Conservation (phyloP, 2,797 vertebrate genomes). For the Halcyon leucocephala region DNA sequence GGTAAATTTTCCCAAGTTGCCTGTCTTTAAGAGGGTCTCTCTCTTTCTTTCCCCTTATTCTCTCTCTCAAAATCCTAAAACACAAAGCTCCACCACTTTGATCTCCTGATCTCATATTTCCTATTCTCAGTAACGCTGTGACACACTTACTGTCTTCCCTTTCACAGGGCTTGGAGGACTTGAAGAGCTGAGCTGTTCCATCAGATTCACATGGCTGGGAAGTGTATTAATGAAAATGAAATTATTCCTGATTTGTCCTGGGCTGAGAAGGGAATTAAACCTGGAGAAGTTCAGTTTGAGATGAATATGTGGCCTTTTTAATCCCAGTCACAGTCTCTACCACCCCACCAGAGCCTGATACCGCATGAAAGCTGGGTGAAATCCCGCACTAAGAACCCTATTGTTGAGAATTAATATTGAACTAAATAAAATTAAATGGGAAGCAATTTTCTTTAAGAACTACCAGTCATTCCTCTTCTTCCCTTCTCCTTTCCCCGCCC, state of each 20-base stretch:
- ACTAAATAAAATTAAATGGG: background rate
- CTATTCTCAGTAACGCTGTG: background rate
- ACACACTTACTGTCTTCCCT: background rate
- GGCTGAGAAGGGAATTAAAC: background rate
- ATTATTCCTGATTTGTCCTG: background rate
- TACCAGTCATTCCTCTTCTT: background rate
- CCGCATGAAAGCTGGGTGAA: accelerated
- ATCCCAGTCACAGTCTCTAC: background rate
- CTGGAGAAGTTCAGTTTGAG: background rate
- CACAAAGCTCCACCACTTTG: background rate
- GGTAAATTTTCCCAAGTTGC: background rate
- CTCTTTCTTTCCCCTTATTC: background rate
- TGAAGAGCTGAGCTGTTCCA: background rate
- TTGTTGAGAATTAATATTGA: background rate
- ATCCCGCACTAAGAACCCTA: background rate
- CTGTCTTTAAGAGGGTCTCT: background rate
- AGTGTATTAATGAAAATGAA: background rate
- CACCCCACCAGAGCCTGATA: background rate
- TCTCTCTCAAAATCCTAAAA: background rate
- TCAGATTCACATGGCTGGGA: background rate
- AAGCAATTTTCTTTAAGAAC: background rate
- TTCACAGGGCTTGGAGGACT: background rate
- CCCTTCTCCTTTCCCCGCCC: background rate
- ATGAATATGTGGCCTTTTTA: background rate
- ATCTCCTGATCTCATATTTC: background rate